Percentiles rank a stretch among this genome's conserved stretches.
Evolutionary conservation across 2,888 invertebrate genomes (phyloP).

Genomic region (Lampropteryx suffumata): DNA sequence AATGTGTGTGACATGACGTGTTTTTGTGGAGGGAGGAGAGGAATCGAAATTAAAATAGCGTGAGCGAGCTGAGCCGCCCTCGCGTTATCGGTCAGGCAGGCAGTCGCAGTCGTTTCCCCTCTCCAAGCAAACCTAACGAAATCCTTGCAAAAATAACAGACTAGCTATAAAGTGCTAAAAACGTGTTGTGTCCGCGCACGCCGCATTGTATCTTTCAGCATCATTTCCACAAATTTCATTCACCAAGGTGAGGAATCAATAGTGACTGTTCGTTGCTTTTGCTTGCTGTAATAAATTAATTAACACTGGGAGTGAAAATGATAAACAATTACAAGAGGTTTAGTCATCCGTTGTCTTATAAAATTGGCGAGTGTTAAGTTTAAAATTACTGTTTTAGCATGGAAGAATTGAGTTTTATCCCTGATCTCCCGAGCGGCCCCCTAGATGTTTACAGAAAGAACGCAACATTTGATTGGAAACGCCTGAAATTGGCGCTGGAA

Average conservation of each 20-base stretch:
- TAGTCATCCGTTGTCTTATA: conserved; percentile 55
- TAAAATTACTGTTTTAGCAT: conserved; percentile 50
- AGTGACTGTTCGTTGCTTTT: too few relatives aligned
- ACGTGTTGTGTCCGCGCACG: conserved; percentile 34
- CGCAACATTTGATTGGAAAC: conserved; percentile 94
- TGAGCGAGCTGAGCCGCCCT: conserved; percentile 35
- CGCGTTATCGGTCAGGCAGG: conserved; percentile 50
- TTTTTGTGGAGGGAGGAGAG: conserved; percentile 31
- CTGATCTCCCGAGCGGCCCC: conserved; percentile 88
- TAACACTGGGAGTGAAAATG: conserved; percentile 41
- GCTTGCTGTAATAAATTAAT: too few relatives aligned
- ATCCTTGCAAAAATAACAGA: conserved; percentile 43
- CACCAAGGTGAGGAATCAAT: conserved; percentile 52
- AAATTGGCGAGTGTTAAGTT: conserved; percentile 32
- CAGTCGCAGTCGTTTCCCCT: conserved; percentile 39
- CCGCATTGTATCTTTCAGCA: conserved; percentile 30
- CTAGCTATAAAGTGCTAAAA: conserved; percentile 35
- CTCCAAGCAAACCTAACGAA: conserved; percentile 26
- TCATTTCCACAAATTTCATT: conserved; percentile 28
- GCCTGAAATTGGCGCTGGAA: conserved; percentile 90
- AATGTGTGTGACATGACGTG: conserved; percentile 25
- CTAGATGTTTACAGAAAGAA: conserved; percentile 90
- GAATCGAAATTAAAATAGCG: conserved; percentile 36
- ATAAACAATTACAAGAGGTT: conserved; percentile 44
- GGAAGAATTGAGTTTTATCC: conserved; percentile 84